Base-by-base conservation (phyloP, 53 echinoderm and acorn worm species). In the Crossaster papposus region DNA sequence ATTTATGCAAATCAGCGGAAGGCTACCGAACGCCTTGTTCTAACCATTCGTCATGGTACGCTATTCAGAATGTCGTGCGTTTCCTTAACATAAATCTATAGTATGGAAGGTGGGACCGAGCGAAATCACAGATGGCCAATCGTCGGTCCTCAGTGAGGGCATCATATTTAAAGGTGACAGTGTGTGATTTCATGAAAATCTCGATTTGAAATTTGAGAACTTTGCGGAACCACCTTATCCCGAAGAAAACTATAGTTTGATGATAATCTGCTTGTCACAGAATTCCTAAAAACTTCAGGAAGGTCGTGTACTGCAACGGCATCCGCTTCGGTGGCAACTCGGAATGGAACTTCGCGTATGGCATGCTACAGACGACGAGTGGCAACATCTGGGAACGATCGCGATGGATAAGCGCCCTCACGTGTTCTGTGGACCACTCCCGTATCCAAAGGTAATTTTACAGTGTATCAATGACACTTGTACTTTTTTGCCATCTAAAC, bases 311-410 rank as follows among this genome's bases (percentile, higher is more conserved):
- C 79, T 95, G 95, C 31, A 93, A 93, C 63, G 95, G 93, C 64
- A 86, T 95, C 26, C 93, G 91, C 14, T 85, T 88, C 52, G 95
- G 95, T 10, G 93, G 91, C 62, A 83, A 89, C 58, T 82, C 64
- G 8, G 95, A 93, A 53, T 95, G 95, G 95, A 91, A 95, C 50
- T 95, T 95, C 55, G 93, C 82, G 3, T 89, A 83, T 90, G 64
- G 54, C 24, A 81, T 81, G 78, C 91, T 93, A 82, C 86, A 37
- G 15, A 22, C 52, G 37, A 80, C 52, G 37, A 80, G 79, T 1
- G 54, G 73, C 18, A 91, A 95, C 78, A 81, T 81, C 2, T 50
- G 80, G 26, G 95, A 95, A 82, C 93, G 91, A 78, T 64, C 89
- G 5, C 87, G 80, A 86, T 93, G 93, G 91, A 15, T 93, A 20